Percentiles rank a stretch among this genome's conserved stretches.
Conservation (phyloP, 1,140 invertebrate species). For the Macrostomum lignano region DNA sequence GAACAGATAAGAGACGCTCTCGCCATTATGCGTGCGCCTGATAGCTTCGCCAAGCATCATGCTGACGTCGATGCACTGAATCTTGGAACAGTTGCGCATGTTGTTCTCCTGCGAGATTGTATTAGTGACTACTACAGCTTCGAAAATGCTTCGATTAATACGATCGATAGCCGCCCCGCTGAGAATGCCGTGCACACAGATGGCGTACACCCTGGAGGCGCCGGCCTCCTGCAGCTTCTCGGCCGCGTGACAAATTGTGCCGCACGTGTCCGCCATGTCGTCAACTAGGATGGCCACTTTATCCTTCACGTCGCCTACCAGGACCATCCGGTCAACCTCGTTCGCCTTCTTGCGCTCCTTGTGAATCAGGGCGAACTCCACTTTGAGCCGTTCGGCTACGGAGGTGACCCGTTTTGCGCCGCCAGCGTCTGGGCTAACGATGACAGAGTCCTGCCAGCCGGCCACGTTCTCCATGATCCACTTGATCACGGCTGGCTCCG, state of each 20-base stretch:
- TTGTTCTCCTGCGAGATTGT: slow-evolving; percentile 87
- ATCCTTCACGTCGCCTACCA: slow-evolving; percentile 84
- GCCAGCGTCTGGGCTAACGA: slow-evolving; percentile 93
- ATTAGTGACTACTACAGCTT: slow-evolving; percentile 96
- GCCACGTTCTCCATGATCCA: slow-evolving; percentile 94
- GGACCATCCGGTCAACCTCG: slow-evolving; percentile 86
- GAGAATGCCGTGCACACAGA: slow-evolving; percentile 86
- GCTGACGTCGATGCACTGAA: slow-evolving; percentile 77
- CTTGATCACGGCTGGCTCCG: slow-evolving; percentile 84
- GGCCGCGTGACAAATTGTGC: slow-evolving; percentile 83
- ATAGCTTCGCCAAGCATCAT: slow-evolving; percentile 92
- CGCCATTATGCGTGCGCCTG: slow-evolving; percentile 74
- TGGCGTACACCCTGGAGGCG: slow-evolving; percentile 84
- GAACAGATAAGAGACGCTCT: slow-evolving; percentile 75
- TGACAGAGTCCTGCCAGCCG: slow-evolving; percentile 84
- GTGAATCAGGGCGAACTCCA: slow-evolving; percentile 92
- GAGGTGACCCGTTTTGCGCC: slow-evolving; percentile 85
- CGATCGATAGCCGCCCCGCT: slow-evolving; percentile 75
- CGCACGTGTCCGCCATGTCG: slow-evolving; percentile 96
- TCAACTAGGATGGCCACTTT: slow-evolving; percentile 82
- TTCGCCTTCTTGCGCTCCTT: slow-evolving; percentile 89
- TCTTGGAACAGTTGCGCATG: slow-evolving; percentile 75
- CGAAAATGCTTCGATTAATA: slow-evolving; percentile 78
- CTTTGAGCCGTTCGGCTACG: slow-evolving; percentile 72
- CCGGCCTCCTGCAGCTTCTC: slow-evolving; percentile 81